Evolutionary conservation across 1,140 invertebrate genomes (phyloP), one percentile per base, ranked within the genome.

Genomic region (Ditylenchus dipsaci): DNA sequence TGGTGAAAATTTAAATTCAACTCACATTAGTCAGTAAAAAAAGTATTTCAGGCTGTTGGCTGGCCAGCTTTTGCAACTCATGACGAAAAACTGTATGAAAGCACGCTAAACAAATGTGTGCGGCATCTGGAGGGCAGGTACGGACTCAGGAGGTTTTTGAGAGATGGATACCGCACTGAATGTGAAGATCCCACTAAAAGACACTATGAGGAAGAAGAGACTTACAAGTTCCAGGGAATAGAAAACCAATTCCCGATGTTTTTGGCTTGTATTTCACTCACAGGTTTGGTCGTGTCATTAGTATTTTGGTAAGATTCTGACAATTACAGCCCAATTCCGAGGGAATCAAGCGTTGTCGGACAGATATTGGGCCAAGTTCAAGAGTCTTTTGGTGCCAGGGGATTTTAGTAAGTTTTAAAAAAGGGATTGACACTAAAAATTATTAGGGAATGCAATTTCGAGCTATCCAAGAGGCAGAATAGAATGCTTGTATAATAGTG

Each of bases 21-120:
- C 11, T 38, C 33, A 38, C 33, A 11, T 38, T 38, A 5, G 33
- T 38, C 33, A 38, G 11, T 38, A 38, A 38, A 38, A 38, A 38
- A 38, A 38, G 3, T 38, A 38, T 38, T 38, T 11, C 33, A 38
- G 33, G 33, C 93, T 0, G 89, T 98, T 74, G 93, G 92, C 15
- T 99, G 94, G 86, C 96, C 96, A 33, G 92, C 91, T 3, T 99
- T 98, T 87, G 93, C 92, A 0, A 95, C 94, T 13, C 95, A 98
- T 77, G 94, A 97, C 85, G 90, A 93, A 76, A 85, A 88, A 33
- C 83, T 97, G 0, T 91, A 92, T 62, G 88, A 88, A 60, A 87
- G 90, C 79, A 95, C 95, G 0, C 92, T 97, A 83, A 85, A 87
- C 3, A 96, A 95, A 84, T 89, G 97, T 38, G 85, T 93, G 0